These are phyloP conservation scores for Myotis brandtii DNA, from an alignment of 2,113 vertebrate genomes.

Conservation along the genomic window DNA sequence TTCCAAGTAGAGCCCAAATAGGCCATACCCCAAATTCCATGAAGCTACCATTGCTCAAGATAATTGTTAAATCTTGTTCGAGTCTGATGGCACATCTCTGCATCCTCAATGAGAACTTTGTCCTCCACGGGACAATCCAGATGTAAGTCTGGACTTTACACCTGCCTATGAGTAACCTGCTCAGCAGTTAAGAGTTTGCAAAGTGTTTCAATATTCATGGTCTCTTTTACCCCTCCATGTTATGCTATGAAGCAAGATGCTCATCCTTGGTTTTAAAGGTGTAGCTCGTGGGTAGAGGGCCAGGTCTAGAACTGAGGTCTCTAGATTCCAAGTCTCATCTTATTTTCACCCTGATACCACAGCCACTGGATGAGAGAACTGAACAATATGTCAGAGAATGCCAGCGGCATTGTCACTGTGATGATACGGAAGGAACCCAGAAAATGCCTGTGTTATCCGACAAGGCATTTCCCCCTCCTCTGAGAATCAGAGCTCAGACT, in stretches of 20 bases:
- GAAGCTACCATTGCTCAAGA: not conserved
- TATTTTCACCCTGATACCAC: not conserved
- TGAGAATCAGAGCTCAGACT: not conserved
- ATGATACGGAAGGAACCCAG: not conserved
- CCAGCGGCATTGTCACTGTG: not conserved
- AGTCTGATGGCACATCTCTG: not conserved
- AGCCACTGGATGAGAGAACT: not conserved
- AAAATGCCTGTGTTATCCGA: not conserved
- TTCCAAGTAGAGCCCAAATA: not conserved
- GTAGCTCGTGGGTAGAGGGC: not conserved
- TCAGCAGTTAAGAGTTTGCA: not conserved
- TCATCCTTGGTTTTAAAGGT: not conserved
- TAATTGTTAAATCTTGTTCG: not conserved
- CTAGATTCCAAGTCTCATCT: not conserved
- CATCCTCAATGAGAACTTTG: not conserved
- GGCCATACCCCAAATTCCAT: not conserved
- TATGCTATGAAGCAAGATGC: not conserved
- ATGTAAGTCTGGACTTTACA: not conserved
- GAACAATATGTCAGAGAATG: not conserved
- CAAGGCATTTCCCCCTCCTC: not conserved
- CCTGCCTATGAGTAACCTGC: not conserved
- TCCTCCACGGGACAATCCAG: not conserved
- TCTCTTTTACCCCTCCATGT: not conserved
- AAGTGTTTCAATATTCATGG: not conserved
- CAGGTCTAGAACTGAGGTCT: not conserved